phyloP scores from a whole-genome alignment of 2,888 invertebrate species.

The Eudasyphora cyanicolor region DNA sequence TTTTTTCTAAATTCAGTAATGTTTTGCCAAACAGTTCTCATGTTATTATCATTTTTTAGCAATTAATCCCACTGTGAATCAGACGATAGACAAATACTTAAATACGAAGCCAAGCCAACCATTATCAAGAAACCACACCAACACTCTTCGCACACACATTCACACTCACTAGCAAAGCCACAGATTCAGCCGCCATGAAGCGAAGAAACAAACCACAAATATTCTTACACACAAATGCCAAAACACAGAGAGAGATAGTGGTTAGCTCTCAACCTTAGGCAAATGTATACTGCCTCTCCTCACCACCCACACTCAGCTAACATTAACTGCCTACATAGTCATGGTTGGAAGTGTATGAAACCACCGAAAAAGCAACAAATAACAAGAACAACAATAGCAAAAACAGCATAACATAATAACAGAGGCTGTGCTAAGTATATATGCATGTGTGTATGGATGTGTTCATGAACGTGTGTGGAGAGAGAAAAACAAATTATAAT shows the following conservation, averaged over 20 bases:
- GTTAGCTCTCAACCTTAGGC: background rate
- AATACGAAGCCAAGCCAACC: background rate
- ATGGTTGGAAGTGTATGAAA: background rate
- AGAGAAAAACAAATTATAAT: constrained; percentile 52
- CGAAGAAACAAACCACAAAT: constrained; percentile 20
- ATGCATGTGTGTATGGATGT: no score
- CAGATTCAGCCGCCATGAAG: background rate
- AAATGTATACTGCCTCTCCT: no score
- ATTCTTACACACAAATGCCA: background rate
- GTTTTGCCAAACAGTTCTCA: no score
- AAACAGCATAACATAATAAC: constrained; percentile 14
- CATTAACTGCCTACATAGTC: background rate
- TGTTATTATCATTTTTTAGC: no score
- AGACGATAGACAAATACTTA: background rate
- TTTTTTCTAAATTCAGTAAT: no score
- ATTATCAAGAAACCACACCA: background rate
- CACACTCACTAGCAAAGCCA: constrained; percentile 22
- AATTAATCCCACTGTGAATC: no score
- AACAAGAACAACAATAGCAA: background rate
- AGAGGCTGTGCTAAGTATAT: no score
- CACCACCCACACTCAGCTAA: background rate
- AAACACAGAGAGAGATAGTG: background rate
- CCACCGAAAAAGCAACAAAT: constrained; percentile 32
- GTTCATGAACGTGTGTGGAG: no score
- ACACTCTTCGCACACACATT: constrained; percentile 6